Conservation (phyloP, 2,113 vertebrate genomes). For the Eublepharis macularius region DNA sequence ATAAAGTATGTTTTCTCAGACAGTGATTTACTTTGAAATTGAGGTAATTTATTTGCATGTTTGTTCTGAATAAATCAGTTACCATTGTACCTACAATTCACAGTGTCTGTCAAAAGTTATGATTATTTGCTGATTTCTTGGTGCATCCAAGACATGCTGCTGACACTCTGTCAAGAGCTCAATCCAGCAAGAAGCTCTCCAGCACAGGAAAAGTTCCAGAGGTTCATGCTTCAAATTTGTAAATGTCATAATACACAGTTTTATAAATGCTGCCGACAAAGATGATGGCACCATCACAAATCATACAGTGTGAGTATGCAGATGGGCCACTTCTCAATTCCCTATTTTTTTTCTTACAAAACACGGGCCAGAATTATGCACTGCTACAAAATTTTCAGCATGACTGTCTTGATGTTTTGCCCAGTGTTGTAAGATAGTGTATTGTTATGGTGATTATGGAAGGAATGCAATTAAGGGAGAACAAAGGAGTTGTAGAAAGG, state of each 20-base stretch:
- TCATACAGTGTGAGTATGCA: neutral
- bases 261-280: neutral
- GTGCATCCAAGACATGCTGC: neutral
- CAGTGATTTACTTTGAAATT: neutral
- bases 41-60: neutral
- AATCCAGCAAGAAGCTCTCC: neutral
- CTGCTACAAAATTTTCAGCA: neutral
- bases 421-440: neutral
- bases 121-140: neutral
- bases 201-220: neutral
- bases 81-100: neutral
- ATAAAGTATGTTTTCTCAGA: neutral
- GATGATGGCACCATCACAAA: neutral
- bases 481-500: constrained; percentile 4
- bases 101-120: neutral
- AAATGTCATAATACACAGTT: constrained; percentile 7
- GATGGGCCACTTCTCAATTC: neutral
- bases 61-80: neutral
- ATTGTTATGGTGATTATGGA: constrained; percentile 19
- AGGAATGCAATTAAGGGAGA: constrained; percentile 10
- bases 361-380: neutral
- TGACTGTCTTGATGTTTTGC: neutral
- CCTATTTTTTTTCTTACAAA: neutral
- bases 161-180: neutral
- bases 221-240: neutral